Conservation (phyloP, 2,113 vertebrate genomes). For the human (Homo sapiens) region GRCh38 chr1:69107501-69108000, state of each 20-base stretch:
- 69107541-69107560: background rate
- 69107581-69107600: background rate
- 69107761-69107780: too few relatives aligned
- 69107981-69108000: background rate
- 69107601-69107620: background rate
- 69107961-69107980: background rate
- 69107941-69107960: conserved; percentile 3
- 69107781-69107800: too few relatives aligned
- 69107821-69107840: too few relatives aligned
- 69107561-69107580: background rate
- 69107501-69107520: background rate
- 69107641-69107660: background rate
- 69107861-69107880: background rate
- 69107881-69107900: background rate
- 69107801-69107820: too few relatives aligned
- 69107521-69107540: background rate
- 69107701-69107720: too few relatives aligned
- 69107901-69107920: background rate
- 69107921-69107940: background rate
- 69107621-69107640: background rate
- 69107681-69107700: too few relatives aligned
- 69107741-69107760: too few relatives aligned
- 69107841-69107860: too few relatives aligned
- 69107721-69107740: too few relatives aligned
- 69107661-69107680: too few relatives aligned